A percentile compares a stretch with the other conserved stretches of the same genome.
These are phyloP conservation scores for Spermophilus dauricus DNA, from an alignment of 2,113 vertebrate species.

Conservation along the genomic window DNA sequence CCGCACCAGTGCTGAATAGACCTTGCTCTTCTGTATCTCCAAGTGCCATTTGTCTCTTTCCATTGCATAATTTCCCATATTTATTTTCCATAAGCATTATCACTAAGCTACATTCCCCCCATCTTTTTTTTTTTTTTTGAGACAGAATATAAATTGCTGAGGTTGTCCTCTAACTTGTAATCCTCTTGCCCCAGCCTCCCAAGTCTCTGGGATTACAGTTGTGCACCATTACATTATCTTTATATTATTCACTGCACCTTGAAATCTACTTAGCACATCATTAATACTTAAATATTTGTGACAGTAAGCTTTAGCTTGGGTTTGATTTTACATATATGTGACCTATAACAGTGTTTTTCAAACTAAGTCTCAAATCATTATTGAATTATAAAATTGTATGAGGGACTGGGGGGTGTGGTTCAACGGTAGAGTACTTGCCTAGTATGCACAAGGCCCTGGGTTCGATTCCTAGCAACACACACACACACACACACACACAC, in stretches of 20 bases:
- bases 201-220: no score
- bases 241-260: background rate
- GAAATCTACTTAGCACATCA: background rate
- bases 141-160: no score
- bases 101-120: no score
- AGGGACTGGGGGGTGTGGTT: background rate
- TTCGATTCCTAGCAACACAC: background rate
- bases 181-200: no score
- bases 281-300: background rate
- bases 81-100: no score
- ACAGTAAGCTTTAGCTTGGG: background rate
- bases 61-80: no score
- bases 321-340: background rate
- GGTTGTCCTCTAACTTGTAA: no score
- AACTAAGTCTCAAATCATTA: background rate
- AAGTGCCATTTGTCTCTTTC: no score
- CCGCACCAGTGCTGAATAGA: no score
- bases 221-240: background rate
- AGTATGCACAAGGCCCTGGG: background rate
- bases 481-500: no score
- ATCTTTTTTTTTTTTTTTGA: no score
- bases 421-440: background rate
- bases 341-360: background rate
- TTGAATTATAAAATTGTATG: background rate
- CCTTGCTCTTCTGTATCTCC: no score